Base-by-base conservation (phyloP, 2,113 vertebrate species). In the Tonatia bakeri region DNA sequence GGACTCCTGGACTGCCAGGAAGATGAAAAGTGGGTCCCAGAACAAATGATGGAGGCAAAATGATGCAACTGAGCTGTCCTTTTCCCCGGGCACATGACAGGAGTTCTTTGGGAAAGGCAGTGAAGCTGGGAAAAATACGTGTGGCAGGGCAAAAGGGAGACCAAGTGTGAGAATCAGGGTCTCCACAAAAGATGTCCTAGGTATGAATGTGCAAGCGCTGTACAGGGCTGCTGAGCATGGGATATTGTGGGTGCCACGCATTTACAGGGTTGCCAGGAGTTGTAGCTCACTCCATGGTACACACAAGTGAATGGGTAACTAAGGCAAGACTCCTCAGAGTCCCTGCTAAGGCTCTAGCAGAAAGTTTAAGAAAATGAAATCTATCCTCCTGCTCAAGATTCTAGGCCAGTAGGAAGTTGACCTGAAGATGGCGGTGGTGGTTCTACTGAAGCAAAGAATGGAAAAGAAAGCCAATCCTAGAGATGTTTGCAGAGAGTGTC, bases 61-160 rank as follows among this genome's bases (percentile, higher is more conserved):
- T 3, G 56, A 59, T 8, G 24, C 56, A 59, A 3, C 4, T 10
- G 56, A 10, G 56, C 56, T 59, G 22, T 59, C 20, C 22, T 59
- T 3, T 10, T 10, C 20, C 22, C 22, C 1, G 9, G 56, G 22
- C 22, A 24, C 56, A 5, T 24, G 22, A 24, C 19, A 0, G 7
- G 22, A 22, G 56, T 24, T 59, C 22, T 10, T 24, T 24, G 22
- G 56, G 9, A 24, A 59, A 24, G 56, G 22, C 20, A 59, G 20
- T 7, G 20, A 59, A 22, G 56, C 56, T 59, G 20, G 56, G 20
- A 59, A 19, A 24, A 56, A 24, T 10, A 24, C 56, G 24, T 3
- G 56, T 2, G 19, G 20, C 8, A 59, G 56, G 56, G 24, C 8
- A 24, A 59, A 59, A 59, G 56, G 22, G 56, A 24, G 56, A 59